phyloP scores from a whole-genome alignment of 1,140 invertebrate genomes.

The Asbolus verrucosus region DNA sequence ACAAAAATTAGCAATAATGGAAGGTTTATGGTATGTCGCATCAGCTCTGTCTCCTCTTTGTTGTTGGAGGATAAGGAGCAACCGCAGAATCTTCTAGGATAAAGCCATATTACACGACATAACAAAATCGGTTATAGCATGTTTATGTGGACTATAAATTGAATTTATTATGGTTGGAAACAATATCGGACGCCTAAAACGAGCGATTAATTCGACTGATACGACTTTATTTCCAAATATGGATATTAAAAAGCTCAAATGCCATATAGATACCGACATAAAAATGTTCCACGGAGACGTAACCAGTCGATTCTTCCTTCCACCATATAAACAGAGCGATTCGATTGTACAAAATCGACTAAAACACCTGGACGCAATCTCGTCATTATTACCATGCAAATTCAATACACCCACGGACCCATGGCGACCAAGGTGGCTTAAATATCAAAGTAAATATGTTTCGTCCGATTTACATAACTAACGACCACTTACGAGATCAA shows the following conservation, averaged over 20 bases:
- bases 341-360: neutral
- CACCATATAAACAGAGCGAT: neutral
- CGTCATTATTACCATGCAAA: constrained; percentile 31
- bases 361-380: constrained; percentile 11
- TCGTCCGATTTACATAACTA: constrained; percentile 36
- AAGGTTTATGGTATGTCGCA: neutral
- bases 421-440: constrained; percentile 19
- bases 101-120: constrained; percentile 23
- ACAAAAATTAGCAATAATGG: constrained; percentile 19
- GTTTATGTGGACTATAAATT: constrained; percentile 38
- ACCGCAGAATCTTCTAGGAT: constrained; percentile 6
- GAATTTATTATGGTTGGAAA: constrained; percentile 42
- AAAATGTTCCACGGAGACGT: constrained; percentile 6
- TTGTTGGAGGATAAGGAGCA: constrained; percentile 7
- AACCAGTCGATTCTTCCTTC: constrained; percentile 3
- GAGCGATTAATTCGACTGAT: constrained; percentile 35
- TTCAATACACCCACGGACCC: constrained; percentile 22
- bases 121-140: constrained; percentile 32
- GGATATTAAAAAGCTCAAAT: constrained; percentile 34
- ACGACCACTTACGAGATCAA: constrained; percentile 29
- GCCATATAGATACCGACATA: constrained; percentile 5
- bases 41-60: neutral
- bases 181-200: constrained; percentile 39
- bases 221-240: constrained; percentile 26
- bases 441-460: constrained; percentile 34